phyloP scores from a whole-genome alignment of 2,888 invertebrate genomes.

The Apotomis turbidana region DNA sequence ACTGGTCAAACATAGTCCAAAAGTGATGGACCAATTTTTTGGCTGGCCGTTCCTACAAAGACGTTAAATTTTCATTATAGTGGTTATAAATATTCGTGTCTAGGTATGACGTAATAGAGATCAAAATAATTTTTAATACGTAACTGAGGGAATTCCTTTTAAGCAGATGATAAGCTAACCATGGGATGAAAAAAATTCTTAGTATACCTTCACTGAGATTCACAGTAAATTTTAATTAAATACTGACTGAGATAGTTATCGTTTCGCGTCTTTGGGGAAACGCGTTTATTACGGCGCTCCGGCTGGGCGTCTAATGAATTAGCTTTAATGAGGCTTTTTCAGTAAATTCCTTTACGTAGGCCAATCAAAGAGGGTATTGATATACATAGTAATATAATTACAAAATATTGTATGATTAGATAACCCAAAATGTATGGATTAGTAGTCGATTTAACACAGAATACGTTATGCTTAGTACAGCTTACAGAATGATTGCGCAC shows the following conservation, averaged over 20 bases:
- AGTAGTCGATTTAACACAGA: too few species aligned
- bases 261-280: slow-evolving; percentile 7
- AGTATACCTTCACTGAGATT: slow-evolving; percentile 12
- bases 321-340: slow-evolving; percentile 30
- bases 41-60: too few species aligned
- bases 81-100: too few species aligned
- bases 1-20: too few species aligned
- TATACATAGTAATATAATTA: too few species aligned
- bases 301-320: slow-evolving; percentile 28
- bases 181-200: slow-evolving; percentile 18
- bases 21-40: too few species aligned
- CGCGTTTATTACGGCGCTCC: slow-evolving; percentile 23
- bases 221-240: slow-evolving; percentile 22
- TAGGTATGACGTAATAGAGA: too few species aligned
- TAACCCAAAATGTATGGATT: too few species aligned
- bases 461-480: too few species aligned
- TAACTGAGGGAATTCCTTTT: neutral
- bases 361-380: neutral
- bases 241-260: slow-evolving; percentile 22
- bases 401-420: too few species aligned
- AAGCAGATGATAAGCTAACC: neutral
- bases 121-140: neutral
- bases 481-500: too few species aligned
- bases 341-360: slow-evolving; percentile 11
- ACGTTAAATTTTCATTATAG: too few species aligned